Base-by-base conservation (phyloP, 2,113 vertebrate species). In the Silurus glanis region DNA sequence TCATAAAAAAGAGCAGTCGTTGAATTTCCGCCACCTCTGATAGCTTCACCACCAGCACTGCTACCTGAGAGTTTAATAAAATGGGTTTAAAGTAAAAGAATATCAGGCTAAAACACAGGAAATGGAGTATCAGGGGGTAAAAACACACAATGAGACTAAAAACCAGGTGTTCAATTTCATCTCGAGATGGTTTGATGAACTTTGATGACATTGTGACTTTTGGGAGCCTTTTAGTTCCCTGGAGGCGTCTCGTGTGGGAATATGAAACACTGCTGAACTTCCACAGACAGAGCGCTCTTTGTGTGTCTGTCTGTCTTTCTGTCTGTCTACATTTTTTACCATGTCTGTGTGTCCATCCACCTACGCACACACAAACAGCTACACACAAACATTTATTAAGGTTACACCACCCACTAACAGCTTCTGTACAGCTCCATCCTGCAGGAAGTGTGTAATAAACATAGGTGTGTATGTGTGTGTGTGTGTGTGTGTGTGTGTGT, bases 161-260 rank as follows among this genome's bases (percentile, higher is more conserved):
- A 53, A 56, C 25, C 25, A 3, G 28, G 9, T 61, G 55, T 62
- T 62, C 17, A 6, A 7, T 64, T 64, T 64, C 23, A 64, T 51
- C 12, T 47, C 10, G 49, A 0, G n/a, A 25, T n/a, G 21, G 21
- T n/a, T 82, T 16, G 37, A 51, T 82, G 12, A 82, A 82, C 79
- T 56, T 79, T 81, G 58, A 37, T 62, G 58, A 81, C 58, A 47
- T 17, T 6, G 0, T 80, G 58, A 51, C 80, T 61, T 64, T 51
- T 80, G 19, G 17, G 51, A 47, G 10, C 45, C 59, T 64, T 82
- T 82, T 21, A 51, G 80, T 82, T 82, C 80, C 45, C 45, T 14
- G 1, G 23, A 25, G 80, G 80, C 25, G 64, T 81, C 79, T 47
- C 13, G 8, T 61, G 56, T 61, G 58, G 79, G 79, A 81, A 81